phyloP scores from a whole-genome alignment of 2,888 invertebrate genomes.

The Colletes collaris region DNA sequence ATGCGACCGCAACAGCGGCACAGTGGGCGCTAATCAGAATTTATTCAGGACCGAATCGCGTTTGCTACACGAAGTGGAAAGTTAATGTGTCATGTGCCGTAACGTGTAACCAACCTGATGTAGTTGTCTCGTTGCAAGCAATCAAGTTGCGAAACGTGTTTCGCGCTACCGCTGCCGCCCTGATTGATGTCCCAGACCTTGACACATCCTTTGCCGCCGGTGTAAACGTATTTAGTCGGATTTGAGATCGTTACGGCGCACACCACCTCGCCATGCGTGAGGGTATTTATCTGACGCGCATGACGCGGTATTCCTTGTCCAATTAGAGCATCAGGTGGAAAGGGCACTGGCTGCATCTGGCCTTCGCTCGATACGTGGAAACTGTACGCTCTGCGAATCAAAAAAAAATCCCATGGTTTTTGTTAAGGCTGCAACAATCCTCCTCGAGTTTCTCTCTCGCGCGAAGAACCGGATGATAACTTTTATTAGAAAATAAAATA shows the following conservation, averaged over 20 bases:
- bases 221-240: constrained; percentile 97
- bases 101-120: constrained; percentile 85
- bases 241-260: constrained; percentile 98
- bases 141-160: constrained; percentile 95
- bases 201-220: constrained; percentile 98
- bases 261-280: constrained; percentile 98
- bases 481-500: too few species aligned
- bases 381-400: constrained; percentile 92
- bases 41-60: constrained; percentile 55
- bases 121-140: constrained; percentile 98
- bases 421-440: too few species aligned
- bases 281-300: constrained; percentile 95
- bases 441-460: too few species aligned
- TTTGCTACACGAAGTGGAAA: constrained; percentile 47
- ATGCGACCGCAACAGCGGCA: constrained; percentile 34
- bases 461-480: too few species aligned
- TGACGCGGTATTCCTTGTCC: constrained; percentile 97
- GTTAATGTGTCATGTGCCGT: constrained; percentile 51
- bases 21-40: constrained; percentile 46
- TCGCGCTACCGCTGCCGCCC: constrained; percentile 91
- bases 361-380: constrained; percentile 96
- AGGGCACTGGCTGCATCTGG: constrained; percentile 95
- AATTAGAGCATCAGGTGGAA: constrained; percentile 96
- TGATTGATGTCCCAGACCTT: constrained; percentile 99
- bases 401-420: constrained; percentile 13